Conservation (phyloP, 2,888 invertebrate genomes). For the Heliconius aoede region DNA sequence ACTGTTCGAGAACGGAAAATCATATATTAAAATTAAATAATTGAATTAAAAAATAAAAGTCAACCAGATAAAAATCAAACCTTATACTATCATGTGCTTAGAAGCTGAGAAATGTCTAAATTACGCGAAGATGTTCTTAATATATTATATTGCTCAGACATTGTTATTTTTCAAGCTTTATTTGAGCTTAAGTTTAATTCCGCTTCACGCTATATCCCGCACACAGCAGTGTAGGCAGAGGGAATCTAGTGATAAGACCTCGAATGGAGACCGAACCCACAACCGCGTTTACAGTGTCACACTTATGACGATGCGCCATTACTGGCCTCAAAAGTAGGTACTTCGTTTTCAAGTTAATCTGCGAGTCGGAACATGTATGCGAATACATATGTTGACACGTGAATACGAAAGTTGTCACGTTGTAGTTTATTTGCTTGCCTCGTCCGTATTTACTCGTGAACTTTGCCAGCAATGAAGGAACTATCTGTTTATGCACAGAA, state of each 20-base stretch:
- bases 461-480: conserved; percentile 21
- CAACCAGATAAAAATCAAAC: too few relatives aligned
- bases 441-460: conserved; percentile 32
- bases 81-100: too few relatives aligned
- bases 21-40: too few relatives aligned
- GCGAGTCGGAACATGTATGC: conserved; percentile 8
- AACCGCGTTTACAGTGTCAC: too few relatives aligned
- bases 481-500: conserved; percentile 21
- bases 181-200: background rate
- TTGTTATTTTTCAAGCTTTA: background rate
- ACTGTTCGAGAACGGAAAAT: background rate
- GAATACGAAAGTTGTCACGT: conserved; percentile 40
- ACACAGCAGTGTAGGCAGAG: too few relatives aligned
- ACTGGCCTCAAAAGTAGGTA: background rate
- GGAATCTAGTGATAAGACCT: too few relatives aligned
- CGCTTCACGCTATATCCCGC: too few relatives aligned
- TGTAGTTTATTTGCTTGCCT: conserved; percentile 40
- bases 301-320: too few relatives aligned
- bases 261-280: too few relatives aligned
- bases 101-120: too few relatives aligned
- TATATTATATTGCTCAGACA: too few relatives aligned
- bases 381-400: conserved; percentile 15
- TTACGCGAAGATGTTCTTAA: background rate
- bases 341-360: conserved; percentile 15
- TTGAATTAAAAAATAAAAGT: too few relatives aligned